Percentiles rank a stretch among this genome's conserved stretches.
These are phyloP conservation scores for Pelusios castaneus DNA, from an alignment of 2,113 vertebrate species.

Conservation along the genomic window DNA sequence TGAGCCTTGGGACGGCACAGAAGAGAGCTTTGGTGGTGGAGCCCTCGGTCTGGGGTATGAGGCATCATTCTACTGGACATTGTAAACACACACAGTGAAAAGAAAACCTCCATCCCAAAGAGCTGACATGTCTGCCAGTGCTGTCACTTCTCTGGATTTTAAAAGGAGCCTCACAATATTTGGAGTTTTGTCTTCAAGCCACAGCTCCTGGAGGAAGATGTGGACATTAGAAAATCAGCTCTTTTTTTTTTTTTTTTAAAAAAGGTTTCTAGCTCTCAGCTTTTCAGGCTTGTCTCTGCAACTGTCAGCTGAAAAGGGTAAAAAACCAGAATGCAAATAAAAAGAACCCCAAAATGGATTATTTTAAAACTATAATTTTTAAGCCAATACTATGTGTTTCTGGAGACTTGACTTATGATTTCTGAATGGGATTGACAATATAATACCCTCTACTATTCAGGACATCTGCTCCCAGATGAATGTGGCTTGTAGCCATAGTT, in stretches of 20 bases:
- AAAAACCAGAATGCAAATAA: neutral
- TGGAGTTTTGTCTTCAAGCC: constrained; percentile 11
- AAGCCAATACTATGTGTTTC: neutral
- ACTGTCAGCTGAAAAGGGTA: neutral
- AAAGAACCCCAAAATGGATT: neutral
- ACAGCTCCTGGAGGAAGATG: constrained; percentile 7
- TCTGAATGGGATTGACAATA: neutral
- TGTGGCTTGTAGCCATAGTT: neutral
- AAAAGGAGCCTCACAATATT: constrained; percentile 13
- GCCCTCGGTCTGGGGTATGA: neutral
- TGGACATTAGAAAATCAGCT: constrained; percentile 33
- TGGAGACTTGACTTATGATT: neutral
- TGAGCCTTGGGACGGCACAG: neutral
- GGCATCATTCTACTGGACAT: neutral
- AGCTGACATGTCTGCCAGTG: neutral
- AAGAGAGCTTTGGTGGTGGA: neutral
- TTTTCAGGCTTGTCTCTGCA: constrained; percentile 47
- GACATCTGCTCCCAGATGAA: neutral
- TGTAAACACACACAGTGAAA: neutral
- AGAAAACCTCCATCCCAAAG: neutral
- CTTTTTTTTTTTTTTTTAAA: constrained; percentile 51
- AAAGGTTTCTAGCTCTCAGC: constrained; percentile 5
- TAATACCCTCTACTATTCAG: neutral
- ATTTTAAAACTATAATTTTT: neutral
- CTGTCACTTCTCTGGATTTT: constrained; percentile 1